phyloP scores from a whole-genome alignment of 1,140 invertebrate genomes.

The Bombus fervidus region DNA sequence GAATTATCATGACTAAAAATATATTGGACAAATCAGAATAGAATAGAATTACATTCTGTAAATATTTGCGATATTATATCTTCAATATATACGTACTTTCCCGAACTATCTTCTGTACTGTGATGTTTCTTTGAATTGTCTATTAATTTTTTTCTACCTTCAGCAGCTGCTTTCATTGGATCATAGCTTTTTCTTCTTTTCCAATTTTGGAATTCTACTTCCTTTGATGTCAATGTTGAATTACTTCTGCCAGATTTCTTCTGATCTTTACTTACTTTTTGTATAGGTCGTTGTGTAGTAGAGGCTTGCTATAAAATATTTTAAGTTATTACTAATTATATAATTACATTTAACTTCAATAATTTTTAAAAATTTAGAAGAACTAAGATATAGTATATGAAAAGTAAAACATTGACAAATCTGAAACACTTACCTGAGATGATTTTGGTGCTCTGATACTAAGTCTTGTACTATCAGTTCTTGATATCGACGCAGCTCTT shows the following conservation, averaged over 20 bases:
- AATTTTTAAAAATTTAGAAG: constrained; percentile 1
- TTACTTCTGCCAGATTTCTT: constrained; percentile 82
- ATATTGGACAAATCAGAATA: constrained; percentile 9
- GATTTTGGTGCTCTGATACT: constrained; percentile 84
- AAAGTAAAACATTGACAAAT: neutral
- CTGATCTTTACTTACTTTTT: constrained; percentile 68
- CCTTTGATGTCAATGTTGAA: constrained; percentile 86
- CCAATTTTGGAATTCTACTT: constrained; percentile 95
- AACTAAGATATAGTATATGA: constrained; percentile 1
- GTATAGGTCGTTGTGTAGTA: constrained; percentile 53
- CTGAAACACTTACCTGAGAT: constrained; percentile 54
- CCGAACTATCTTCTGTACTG: constrained; percentile 67
- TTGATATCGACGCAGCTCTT: constrained; percentile 79
- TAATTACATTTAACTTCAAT: constrained; percentile 5
- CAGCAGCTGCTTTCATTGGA: constrained; percentile 93
- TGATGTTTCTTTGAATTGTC: constrained; percentile 77
- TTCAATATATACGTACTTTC: constrained; percentile 53
- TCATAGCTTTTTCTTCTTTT: constrained; percentile 95
- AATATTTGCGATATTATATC: constrained; percentile 2
- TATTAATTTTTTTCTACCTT: constrained; percentile 86
- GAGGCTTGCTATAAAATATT: constrained; percentile 51
- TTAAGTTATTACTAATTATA: constrained; percentile 7
- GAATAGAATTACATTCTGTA: neutral
- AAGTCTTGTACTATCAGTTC: constrained; percentile 86
- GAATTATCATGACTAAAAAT: constrained; percentile 78